Percentiles rank a stretch among this genome's conserved stretches.
phyloP scores from a whole-genome alignment of 2,797 vertebrate species.

The Squalus acanthias region DNA sequence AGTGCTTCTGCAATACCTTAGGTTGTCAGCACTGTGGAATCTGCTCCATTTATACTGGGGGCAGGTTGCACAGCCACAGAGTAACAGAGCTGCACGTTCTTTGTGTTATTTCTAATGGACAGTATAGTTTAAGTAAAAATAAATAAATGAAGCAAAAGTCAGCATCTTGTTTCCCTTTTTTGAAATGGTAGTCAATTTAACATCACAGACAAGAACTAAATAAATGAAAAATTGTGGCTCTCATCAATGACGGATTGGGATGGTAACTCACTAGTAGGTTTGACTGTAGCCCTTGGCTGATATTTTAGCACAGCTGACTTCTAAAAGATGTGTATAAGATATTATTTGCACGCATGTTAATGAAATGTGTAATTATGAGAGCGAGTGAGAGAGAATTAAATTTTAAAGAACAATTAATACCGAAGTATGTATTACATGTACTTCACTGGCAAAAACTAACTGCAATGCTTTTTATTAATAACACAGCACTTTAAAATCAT shows the following conservation, averaged over 20 bases:
- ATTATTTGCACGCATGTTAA: not conserved
- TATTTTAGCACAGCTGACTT: not conserved
- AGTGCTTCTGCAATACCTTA: not conserved
- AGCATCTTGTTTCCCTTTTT: not conserved
- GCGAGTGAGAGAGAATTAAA: not conserved
- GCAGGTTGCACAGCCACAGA: not conserved
- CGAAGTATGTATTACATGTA: not conserved
- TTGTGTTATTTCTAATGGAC: not conserved
- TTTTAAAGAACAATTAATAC: not conserved
- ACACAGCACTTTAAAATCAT: not conserved
- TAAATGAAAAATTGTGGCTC: not conserved
- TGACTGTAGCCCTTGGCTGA: not conserved
- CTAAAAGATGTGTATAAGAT: not conserved
- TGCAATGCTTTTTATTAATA: not conserved
- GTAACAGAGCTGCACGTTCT: not conserved
- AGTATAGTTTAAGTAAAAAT: not conserved
- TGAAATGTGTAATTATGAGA: not conserved
- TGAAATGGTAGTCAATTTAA: not conserved
- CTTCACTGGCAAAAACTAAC: not conserved
- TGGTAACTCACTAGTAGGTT: not conserved
- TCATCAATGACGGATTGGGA: not conserved
- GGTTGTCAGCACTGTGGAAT: not conserved
- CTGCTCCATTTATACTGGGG: not conserved
- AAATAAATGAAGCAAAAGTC: not conserved
- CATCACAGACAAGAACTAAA: not conserved